Evolutionary conservation across 1,140 invertebrate species (phyloP).

Genomic region (Pinna nobilis): DNA sequence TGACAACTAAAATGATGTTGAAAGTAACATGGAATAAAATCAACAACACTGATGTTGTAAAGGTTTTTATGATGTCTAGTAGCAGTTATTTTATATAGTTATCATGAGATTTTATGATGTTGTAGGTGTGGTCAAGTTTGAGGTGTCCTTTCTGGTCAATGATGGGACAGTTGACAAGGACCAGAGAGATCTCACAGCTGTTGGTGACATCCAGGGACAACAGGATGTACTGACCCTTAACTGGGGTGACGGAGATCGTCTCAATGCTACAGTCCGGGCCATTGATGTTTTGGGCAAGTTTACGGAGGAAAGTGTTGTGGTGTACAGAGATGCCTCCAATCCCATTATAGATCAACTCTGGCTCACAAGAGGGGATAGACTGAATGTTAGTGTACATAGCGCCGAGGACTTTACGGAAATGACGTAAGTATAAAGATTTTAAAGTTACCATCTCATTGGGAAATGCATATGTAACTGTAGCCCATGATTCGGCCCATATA

Average conservation of each 20-base stretch:
- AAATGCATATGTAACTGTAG: too few relatives aligned
- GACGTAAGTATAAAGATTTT: conserved; percentile 30
- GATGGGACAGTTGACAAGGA: neutral
- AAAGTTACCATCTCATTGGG: too few relatives aligned
- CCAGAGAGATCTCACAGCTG: neutral
- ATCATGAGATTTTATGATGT: neutral
- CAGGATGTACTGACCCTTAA: conserved; percentile 5
- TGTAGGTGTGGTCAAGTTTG: conserved; percentile 13
- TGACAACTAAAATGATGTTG: too few relatives aligned
- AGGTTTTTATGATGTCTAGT: too few relatives aligned
- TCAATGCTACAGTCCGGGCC: conserved; percentile 19
- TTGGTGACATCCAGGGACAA: neutral
- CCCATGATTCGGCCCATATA: too few relatives aligned
- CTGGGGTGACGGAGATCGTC: conserved; percentile 29
- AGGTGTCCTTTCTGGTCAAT: neutral
- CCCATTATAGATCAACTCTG: conserved; percentile 23
- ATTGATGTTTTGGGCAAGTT: conserved; percentile 29
- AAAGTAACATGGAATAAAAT: too few relatives aligned
- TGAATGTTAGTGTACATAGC: conserved; percentile 27
- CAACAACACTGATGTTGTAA: too few relatives aligned
- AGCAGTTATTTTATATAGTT: too few relatives aligned
- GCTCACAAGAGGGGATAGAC: conserved; percentile 23
- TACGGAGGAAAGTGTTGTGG: conserved; percentile 3
- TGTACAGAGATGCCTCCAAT: conserved; percentile 17
- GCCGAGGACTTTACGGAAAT: conserved; percentile 30